phyloP scores from a whole-genome alignment of 2,797 vertebrate genomes.

The Phyllotis vaccarum region DNA sequence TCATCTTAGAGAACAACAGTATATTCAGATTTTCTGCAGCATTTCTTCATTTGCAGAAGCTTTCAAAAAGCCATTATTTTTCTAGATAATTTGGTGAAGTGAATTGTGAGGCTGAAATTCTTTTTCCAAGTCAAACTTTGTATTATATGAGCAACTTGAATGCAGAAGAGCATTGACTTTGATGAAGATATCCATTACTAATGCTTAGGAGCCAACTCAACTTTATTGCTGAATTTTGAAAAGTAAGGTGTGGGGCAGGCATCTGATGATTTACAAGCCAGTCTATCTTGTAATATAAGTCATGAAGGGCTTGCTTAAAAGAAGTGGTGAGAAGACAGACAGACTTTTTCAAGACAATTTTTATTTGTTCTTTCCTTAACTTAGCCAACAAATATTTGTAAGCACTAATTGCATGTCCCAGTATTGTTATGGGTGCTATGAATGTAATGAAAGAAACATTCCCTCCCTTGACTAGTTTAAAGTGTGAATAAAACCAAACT shows the following conservation, averaged over 20 bases:
- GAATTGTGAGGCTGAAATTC: constrained; percentile 54
- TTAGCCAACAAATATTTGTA: constrained; percentile 21
- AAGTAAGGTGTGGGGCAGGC: not conserved
- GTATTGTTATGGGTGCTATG: constrained; percentile 20
- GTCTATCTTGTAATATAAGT: not conserved
- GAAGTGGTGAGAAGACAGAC: not conserved
- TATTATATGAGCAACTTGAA: constrained; percentile 63
- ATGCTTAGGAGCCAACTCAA: constrained; percentile 17
- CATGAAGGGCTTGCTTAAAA: not conserved
- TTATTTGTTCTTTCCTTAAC: constrained; percentile 41
- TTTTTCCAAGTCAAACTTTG: constrained; percentile 55
- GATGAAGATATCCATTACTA: constrained; percentile 47
- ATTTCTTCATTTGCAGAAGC: constrained; percentile 66
- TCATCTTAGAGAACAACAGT: constrained; percentile 66
- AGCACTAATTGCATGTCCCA: not conserved
- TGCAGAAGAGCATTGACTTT: constrained; percentile 47
- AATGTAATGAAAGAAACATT: not conserved
- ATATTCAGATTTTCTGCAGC: constrained; percentile 61
- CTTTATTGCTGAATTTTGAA: constrained; percentile 16
- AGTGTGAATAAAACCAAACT: not conserved
- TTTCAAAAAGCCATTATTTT: constrained; percentile 61
- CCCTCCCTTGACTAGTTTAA: not conserved
- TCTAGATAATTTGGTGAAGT: constrained; percentile 53
- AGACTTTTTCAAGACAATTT: not conserved
- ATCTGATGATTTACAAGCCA: not conserved